Conservation (phyloP, 2,888 invertebrate genomes). For the Schrankia costaestrigalis region DNA sequence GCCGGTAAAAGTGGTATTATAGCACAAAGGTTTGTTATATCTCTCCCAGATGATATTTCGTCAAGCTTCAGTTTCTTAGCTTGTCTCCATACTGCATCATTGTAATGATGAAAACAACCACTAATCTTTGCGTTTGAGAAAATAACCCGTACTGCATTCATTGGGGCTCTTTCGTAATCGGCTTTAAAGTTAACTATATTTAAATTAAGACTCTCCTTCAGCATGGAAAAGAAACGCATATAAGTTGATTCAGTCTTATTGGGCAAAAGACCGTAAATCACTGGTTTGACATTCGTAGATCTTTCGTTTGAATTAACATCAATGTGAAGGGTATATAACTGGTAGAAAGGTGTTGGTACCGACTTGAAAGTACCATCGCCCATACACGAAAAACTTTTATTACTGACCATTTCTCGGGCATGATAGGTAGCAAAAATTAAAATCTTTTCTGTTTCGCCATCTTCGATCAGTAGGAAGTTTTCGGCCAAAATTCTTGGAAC, state of each 20-base stretch:
- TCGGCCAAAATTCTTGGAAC: neutral
- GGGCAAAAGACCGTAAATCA: neutral
- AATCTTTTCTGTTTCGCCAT: neutral
- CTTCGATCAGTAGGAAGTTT: neutral
- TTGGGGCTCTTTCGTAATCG: neutral
- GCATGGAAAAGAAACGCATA: neutral
- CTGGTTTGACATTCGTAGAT: neutral
- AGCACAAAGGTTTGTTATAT: neutral
- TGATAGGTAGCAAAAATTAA: neutral
- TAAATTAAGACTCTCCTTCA: neutral
- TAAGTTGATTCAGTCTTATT: neutral
- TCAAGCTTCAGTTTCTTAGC: neutral
- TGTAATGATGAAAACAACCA: neutral
- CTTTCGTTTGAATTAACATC: neutral
- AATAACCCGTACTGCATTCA: neutral
- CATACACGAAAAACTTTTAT: neutral
- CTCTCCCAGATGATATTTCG: neutral
- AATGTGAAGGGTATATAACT: conserved; percentile 1
- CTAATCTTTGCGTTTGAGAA: neutral
- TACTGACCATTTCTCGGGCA: neutral
- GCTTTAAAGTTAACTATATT: neutral
- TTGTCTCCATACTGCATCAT: neutral
- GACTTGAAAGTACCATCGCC: neutral
- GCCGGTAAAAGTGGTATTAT: neutral
- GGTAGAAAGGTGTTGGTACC: neutral